Conservation (phyloP, 2,797 vertebrate genomes). For the Enteromius paludinosus region DNA sequence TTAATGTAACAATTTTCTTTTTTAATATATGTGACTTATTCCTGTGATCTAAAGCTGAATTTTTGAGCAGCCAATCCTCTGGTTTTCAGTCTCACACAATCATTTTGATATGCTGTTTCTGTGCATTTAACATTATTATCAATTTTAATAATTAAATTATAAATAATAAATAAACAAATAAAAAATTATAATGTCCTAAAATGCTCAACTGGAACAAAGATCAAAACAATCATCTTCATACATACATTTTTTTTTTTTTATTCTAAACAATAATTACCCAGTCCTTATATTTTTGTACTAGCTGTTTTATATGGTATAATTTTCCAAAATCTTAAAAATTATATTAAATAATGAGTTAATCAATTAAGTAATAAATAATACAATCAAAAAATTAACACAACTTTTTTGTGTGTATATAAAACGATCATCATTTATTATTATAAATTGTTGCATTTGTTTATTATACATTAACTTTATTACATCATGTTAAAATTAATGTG, state of each 20-base stretch:
- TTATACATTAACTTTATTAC: background rate
- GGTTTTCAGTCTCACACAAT: background rate
- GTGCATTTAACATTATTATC: background rate
- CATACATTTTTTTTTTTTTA: background rate
- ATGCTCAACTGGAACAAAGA: background rate
- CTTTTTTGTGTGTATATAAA: too few relatives aligned
- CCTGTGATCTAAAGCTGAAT: background rate
- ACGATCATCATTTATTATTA: background rate
- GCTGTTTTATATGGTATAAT: background rate
- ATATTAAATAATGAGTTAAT: too few relatives aligned
- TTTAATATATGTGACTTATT: background rate
- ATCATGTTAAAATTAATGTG: background rate
- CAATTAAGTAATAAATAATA: too few relatives aligned
- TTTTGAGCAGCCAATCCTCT: background rate
- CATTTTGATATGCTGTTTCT: background rate
- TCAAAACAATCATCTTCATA: background rate
- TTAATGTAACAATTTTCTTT: background rate
- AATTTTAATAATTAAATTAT: too few relatives aligned
- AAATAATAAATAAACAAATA: too few relatives aligned
- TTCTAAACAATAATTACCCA: background rate
- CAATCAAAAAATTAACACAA: background rate
- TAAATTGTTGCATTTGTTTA: background rate
- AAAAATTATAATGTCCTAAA: background rate
- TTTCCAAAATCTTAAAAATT: too few relatives aligned
- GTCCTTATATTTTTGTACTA: background rate